Evolutionary conservation across 2,113 vertebrate species (phyloP), one percentile per base, ranked within the genome.

Genomic region (Urocolius indicus): DNA sequence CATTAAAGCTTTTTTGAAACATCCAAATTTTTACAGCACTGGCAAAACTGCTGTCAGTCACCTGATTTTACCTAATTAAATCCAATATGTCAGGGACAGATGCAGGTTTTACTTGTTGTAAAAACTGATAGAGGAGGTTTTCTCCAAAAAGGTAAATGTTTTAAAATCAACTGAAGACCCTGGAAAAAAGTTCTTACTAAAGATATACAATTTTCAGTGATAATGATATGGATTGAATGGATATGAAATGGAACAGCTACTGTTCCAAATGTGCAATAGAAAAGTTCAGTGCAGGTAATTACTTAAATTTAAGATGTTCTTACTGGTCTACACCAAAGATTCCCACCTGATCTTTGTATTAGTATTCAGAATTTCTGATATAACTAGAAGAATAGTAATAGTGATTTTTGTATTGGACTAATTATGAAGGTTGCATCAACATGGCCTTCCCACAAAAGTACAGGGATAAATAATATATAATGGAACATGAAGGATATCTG

Each of bases 371-470:
- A 75, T 32, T 65, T 26, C 4, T 5, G 34, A 5, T 38, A 52
- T 20, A 46, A 29, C 29, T 36, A 51, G 54, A 59, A 83, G n/a
- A 38, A 80, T 87, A 89, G 34, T 30, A 45, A 32, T 8, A 57
- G n/a, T 24, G 22, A 21, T 34, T 32, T 79, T 75, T 80, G 5
- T 22, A 2, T 66, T 30, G 1, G 6, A 30, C 9, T 26, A 36
- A 30, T 62, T 80, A 48, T 6, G 43, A 41, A 74, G 3, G 11
- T 80, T 66, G 7, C 29, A 46, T 18, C 32, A 58, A 29, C 6
- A 26, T 1, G 2, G 1, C 19, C 30, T 65, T 30, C 12, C 21
- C 10, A 38, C 0, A 9, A 54, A 88, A 77, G 4, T 36, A 36
- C 2, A 19, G 9, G 45, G 12, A 32, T 8, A 68, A 68, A 72